Conservation (phyloP, 2,797 vertebrate genomes). For the Cuniculus paca region DNA sequence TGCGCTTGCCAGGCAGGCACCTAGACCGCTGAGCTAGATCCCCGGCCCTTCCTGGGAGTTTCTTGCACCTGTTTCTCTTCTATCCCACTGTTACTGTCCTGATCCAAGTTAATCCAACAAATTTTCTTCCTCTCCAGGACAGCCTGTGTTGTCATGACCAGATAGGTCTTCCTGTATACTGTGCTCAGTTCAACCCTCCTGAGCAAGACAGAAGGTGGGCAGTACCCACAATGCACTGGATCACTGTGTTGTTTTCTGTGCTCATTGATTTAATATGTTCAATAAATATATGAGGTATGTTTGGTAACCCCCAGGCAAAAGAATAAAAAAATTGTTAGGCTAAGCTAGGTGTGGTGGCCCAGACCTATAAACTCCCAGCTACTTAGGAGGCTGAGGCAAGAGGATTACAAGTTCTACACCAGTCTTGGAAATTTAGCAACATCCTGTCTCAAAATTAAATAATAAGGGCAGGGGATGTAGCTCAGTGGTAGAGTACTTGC, state of each 20-base stretch:
- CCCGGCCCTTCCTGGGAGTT: background rate
- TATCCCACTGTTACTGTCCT: background rate
- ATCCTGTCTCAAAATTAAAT: background rate
- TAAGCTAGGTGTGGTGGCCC: background rate
- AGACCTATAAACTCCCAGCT: background rate
- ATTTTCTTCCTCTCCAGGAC: background rate
- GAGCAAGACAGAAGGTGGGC: background rate
- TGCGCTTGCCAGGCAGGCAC: no score
- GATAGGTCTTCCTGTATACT: background rate
- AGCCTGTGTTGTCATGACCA: accelerated
- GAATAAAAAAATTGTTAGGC: background rate
- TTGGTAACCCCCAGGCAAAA: slow-evolving; percentile 6
- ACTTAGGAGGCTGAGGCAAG: background rate
- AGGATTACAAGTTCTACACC: background rate
- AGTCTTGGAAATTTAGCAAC: background rate
- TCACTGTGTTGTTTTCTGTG: background rate
- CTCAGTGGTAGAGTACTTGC: background rate
- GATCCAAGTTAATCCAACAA: background rate
- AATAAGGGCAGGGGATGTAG: background rate
- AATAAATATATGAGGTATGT: background rate
- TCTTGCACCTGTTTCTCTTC: background rate
- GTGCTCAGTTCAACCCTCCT: accelerated
- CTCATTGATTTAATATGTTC: background rate
- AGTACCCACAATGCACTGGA: accelerated
- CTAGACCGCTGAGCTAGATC: no score